Evolutionary conservation across 2,113 vertebrate genomes (phyloP).

Genomic region (Plestiodon gilberti): DNA sequence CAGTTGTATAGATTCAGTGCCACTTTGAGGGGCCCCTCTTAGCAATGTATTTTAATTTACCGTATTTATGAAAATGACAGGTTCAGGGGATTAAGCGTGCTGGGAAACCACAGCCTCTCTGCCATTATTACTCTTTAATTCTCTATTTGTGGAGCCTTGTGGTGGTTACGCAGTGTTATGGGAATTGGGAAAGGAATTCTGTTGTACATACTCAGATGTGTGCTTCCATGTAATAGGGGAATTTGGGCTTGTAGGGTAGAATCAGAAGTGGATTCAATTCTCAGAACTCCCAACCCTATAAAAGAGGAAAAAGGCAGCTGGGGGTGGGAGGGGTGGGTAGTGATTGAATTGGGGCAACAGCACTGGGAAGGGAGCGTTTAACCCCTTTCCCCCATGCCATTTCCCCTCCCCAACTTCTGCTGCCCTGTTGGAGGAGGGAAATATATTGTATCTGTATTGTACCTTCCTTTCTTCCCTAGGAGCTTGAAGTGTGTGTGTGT

Average conservation of each 20-base stretch:
- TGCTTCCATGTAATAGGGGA: neutral
- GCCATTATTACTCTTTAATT: neutral
- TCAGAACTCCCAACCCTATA: neutral
- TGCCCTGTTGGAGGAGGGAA: neutral
- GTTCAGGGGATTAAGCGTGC: neutral
- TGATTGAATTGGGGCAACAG: neutral
- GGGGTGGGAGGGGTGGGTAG: too few relatives aligned
- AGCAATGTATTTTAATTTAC: too few relatives aligned
- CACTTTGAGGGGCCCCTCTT: neutral
- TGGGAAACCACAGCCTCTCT: neutral
- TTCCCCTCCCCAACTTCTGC: neutral
- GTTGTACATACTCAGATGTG: neutral
- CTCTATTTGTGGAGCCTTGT: neutral
- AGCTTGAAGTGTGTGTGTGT: too few relatives aligned
- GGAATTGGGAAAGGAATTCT: too few relatives aligned
- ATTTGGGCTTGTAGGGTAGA: neutral
- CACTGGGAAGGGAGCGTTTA: neutral
- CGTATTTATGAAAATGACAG: neutral
- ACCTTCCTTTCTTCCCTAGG: too few relatives aligned
- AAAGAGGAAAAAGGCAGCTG: too few relatives aligned
- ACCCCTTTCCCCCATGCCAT: neutral
- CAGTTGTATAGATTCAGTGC: neutral
- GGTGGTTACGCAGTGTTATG: neutral
- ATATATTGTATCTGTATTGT: neutral
- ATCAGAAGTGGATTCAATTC: neutral